These are phyloP conservation scores for Tylochromis polylepis DNA, from an alignment of 2,113 vertebrate genomes.

Conservation along the genomic window DNA sequence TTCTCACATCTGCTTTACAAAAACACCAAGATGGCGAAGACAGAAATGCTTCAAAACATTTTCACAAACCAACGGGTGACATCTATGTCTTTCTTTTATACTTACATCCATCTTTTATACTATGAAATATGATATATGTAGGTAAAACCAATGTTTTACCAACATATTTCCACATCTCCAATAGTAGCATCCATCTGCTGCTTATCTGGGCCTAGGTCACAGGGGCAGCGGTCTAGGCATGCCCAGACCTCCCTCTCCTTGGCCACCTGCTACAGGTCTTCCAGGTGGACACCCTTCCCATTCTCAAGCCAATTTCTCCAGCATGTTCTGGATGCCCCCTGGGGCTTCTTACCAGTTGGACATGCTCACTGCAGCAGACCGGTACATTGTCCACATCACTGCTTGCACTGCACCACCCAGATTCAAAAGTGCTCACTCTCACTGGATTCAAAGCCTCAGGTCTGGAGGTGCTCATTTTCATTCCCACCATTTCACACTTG, in stretches of 20 bases:
- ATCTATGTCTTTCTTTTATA: neutral
- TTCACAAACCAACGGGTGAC: neutral
- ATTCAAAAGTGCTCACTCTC: neutral
- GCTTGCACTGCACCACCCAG: neutral
- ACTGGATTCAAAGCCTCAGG: neutral
- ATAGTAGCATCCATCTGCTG: no score
- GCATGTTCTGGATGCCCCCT: neutral
- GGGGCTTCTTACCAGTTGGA: neutral
- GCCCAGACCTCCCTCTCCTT: neutral
- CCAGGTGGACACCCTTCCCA: neutral
- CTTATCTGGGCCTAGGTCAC: no score
- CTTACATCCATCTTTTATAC: neutral
- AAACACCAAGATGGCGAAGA: neutral
- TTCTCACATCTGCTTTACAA: neutral
- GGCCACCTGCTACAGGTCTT: neutral
- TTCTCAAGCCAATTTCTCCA: neutral
- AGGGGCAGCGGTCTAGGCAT: neutral
- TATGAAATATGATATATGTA: neutral
- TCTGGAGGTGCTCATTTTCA: neutral
- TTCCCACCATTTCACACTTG: neutral
- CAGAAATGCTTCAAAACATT: neutral
- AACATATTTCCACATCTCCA: no score
- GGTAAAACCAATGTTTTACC: neutral
- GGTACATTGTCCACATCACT: neutral
- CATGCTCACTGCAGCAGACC: neutral